phyloP scores from a whole-genome alignment of 2,888 invertebrate genomes.

The Odontocolon sp. region DNA sequence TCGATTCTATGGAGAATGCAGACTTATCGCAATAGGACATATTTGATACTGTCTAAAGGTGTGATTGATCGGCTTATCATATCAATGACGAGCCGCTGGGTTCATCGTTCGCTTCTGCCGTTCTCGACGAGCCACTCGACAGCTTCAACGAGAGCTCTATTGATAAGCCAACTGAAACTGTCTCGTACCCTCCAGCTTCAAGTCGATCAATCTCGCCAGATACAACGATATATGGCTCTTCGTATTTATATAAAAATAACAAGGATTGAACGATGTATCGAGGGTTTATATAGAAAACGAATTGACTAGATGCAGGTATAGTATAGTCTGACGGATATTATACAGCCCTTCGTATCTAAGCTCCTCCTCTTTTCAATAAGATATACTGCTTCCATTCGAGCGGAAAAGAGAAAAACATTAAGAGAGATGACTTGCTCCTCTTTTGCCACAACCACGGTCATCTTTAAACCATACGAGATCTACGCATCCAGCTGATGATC shows the following conservation, averaged over 20 bases:
- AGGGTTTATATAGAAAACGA: constrained; percentile 18
- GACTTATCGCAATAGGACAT: constrained; percentile 30
- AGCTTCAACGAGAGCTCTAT: constrained; percentile 45
- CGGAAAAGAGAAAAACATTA: constrained; percentile 4
- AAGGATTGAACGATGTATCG: constrained; percentile 17
- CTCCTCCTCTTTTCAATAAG: constrained; percentile 25
- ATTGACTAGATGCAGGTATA: constrained; percentile 18
- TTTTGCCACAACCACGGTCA: constrained; percentile 20
- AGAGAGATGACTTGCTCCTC: constrained; percentile 15
- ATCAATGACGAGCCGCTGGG: constrained; percentile 43
- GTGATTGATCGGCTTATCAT: constrained; percentile 58
- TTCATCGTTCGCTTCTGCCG: constrained; percentile 35
- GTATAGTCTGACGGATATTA: constrained; percentile 17
- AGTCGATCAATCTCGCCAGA: constrained; percentile 50
- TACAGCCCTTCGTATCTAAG: constrained; percentile 22
- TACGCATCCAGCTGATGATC: no score
- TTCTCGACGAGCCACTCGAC: constrained; percentile 33
- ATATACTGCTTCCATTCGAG: constrained; percentile 6
- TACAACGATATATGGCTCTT: constrained; percentile 36
- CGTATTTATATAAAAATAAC: constrained; percentile 46
- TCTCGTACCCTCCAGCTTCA: constrained; percentile 33
- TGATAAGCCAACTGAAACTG: constrained; percentile 55
- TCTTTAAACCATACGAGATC: no score
- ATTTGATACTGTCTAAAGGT: constrained; percentile 51
- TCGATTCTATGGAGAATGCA: constrained; percentile 7